Evolutionary conservation across 2,113 vertebrate genomes (phyloP).

Genomic region (Stigmatopora argus): DNA sequence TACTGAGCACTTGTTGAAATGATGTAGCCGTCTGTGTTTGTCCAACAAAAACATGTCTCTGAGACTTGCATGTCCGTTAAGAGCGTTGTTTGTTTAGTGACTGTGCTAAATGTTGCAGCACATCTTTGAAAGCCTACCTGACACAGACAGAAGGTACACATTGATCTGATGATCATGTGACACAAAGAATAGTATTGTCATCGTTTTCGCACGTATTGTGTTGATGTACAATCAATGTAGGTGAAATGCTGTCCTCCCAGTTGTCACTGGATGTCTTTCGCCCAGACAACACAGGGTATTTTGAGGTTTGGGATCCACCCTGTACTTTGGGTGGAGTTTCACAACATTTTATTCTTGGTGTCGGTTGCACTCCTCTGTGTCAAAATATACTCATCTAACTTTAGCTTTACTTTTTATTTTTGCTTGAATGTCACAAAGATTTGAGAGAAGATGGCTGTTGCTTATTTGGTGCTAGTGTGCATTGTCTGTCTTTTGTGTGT

Average conservation of each 20-base stretch:
- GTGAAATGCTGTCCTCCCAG: conserved; percentile 37
- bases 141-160: conserved; percentile 22
- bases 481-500: not conserved
- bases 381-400: conserved; percentile 24
- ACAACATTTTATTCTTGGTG: conserved; percentile 36
- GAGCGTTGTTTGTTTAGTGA: conserved; percentile 31
- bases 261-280: conserved; percentile 39
- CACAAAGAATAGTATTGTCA: conserved; percentile 11
- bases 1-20: conserved; percentile 9
- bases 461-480: not conserved
- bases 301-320: conserved; percentile 69
- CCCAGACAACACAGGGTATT: conserved; percentile 61
- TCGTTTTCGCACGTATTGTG: not conserved
- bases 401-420: conserved; percentile 26
- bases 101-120: conserved; percentile 32
- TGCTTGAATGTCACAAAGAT: not conserved
- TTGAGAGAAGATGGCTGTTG: conserved; percentile 8
- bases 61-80: conserved; percentile 3
- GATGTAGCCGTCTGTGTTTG: conserved; percentile 32
- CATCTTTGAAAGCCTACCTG: conserved; percentile 11
- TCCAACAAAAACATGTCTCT: conserved; percentile 19
- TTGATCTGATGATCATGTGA: not conserved
- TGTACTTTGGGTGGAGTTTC: conserved; percentile 66
- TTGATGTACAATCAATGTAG: not conserved
- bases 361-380: conserved; percentile 29